phyloP scores from a whole-genome alignment of 2,113 vertebrate genomes.

The Oophaga pumilio region DNA sequence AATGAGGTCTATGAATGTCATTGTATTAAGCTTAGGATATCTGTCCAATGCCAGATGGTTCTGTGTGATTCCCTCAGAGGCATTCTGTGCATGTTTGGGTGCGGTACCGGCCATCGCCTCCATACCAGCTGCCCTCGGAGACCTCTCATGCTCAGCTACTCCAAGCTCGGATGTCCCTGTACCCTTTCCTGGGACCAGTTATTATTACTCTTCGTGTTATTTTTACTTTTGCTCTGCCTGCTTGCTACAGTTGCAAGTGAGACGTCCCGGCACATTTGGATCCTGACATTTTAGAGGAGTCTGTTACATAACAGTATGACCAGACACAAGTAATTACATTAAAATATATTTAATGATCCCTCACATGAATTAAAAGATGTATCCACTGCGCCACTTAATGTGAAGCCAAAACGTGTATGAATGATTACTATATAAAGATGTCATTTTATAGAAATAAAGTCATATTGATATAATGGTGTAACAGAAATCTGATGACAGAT shows the following conservation, averaged over 20 bases:
- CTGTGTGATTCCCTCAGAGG: not conserved
- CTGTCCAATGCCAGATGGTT: slow-evolving; percentile 5
- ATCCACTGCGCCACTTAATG: not conserved
- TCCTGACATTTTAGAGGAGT: slow-evolving; percentile 43
- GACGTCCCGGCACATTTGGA: slow-evolving; percentile 15
- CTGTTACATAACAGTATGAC: slow-evolving; percentile 6
- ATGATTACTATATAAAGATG: too few relatives aligned
- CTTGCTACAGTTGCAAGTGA: slow-evolving; percentile 39
- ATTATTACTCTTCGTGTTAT: slow-evolving; percentile 47
- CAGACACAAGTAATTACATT: not conserved
- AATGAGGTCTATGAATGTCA: slow-evolving; percentile 42
- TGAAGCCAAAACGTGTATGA: too few relatives aligned
- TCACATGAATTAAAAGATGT: not conserved
- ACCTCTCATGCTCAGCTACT: not conserved
- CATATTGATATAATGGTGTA: too few relatives aligned
- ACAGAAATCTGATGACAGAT: too few relatives aligned
- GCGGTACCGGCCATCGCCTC: not conserved
- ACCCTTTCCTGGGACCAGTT: slow-evolving; percentile 65
- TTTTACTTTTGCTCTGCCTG: slow-evolving; percentile 61
- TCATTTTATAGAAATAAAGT: too few relatives aligned
- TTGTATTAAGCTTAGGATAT: slow-evolving; percentile 12
- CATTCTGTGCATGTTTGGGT: slow-evolving; percentile 26
- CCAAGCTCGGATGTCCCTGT: slow-evolving; percentile 67
- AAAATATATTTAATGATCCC: not conserved
- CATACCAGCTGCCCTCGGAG: slow-evolving; percentile 37